Base-by-base conservation (phyloP, 2,888 invertebrate species). In the Gisinianus flammeolus region DNA sequence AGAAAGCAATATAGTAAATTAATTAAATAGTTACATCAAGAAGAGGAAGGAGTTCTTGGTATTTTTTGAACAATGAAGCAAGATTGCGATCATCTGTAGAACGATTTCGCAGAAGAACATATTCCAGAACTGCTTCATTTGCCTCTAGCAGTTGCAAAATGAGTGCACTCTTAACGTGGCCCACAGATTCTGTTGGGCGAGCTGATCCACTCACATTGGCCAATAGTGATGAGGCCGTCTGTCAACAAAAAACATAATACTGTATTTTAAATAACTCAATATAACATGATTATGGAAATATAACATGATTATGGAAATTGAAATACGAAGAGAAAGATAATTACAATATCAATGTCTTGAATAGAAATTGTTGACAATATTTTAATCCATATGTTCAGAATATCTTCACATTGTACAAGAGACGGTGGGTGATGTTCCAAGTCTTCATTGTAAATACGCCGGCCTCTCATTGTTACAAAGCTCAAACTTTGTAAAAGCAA, bases 71-170 rank as follows among this genome's bases (percentile, higher is more conserved):
- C 0, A 83, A 71, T 12, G 75, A 35, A 1, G 67, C 52, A 22
- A 74, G 12, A 26, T 64, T 33, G 0, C 26, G 19, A 26, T 64
- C 58, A 19, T 35, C 52, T 26, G 44, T 1, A 26, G n/a, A 26
- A 28, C n/a, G 33, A 16, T 71, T 67, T 22, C 74, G 75, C 22
- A 78, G 56, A 35, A 67, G 58, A 0, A 81, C 16, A 66, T 73
- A 80, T 62, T 84, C 84, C 19, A 84, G 78, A 3, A 79, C 56
- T 0, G 84, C 82, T 75, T 83, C 82, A 30, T 81, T 66, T 0
- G 79, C 74, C 75, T 82, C 82, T 73, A 83, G 52, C 6, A 81
- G 44, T 52, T 81, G 82, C 19, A 70, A 26, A 31, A 77, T 31
- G 8, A 82, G 67, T 3, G 66, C 58, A 35, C 77, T 80, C 31